Percentiles rank a stretch among this genome's conserved stretches.
Conservation (phyloP, 2,888 invertebrate species). For the Gandaritis pyraliata region DNA sequence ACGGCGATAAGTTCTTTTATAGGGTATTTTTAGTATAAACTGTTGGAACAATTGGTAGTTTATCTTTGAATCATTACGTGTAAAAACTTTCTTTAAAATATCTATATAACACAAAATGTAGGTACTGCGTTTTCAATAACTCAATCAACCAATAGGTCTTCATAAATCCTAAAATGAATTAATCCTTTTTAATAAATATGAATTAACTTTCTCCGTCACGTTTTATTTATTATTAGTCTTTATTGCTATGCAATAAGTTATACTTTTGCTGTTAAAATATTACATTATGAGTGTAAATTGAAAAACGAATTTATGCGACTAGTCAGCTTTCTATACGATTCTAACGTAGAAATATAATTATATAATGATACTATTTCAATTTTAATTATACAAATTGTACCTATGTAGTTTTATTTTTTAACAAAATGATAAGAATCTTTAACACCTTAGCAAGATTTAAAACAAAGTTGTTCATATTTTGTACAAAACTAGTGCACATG, state of each 20-base stretch:
- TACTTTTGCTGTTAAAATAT: constrained; percentile 1
- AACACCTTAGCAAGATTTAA: too few relatives aligned
- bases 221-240: constrained; percentile 21
- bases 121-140: constrained; percentile 6
- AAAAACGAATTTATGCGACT: constrained; percentile 30
- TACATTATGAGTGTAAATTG: constrained; percentile 16
- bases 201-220: constrained; percentile 30
- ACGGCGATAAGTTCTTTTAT: too few relatives aligned
- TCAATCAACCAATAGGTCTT: constrained; percentile 15
- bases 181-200: constrained; percentile 24
- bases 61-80: too few relatives aligned
- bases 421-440: too few relatives aligned
- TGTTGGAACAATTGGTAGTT: too few relatives aligned
- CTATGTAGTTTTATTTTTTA: too few relatives aligned
- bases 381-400: too few relatives aligned
- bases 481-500: not conserved
- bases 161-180: constrained; percentile 30
- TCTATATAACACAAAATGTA: too few relatives aligned
- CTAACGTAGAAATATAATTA: constrained; percentile 11
- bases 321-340: constrained; percentile 37
- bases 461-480: too few relatives aligned
- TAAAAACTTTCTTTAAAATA: too few relatives aligned
- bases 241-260: constrained; percentile 12
- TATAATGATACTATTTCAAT: too few relatives aligned
- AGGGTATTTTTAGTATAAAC: too few relatives aligned